Base-by-base conservation (phyloP, 2,113 vertebrate genomes). In the Epinephelus cyanopodus region DNA sequence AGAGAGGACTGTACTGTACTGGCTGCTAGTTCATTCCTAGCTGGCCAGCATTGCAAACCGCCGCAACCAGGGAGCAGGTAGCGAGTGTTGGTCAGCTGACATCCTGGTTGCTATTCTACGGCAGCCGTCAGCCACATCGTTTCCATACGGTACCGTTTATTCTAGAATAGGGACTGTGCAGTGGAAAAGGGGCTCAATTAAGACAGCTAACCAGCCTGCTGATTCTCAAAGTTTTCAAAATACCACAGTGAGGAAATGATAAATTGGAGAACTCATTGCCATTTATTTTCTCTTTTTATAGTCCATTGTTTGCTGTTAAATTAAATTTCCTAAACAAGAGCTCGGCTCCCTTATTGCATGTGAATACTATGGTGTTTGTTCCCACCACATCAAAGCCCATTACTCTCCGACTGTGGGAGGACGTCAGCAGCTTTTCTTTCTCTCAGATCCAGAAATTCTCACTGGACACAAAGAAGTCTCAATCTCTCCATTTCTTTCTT, bases 401-500 rank as follows among this genome's bases (percentile, higher is more conserved):
- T 53, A 71, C 78, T 29, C 21, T 71, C 67, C 58, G 42, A 57
- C 42, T 75, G 63, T 56, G 71, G 63, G 18, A 66, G 75, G 81
- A 56, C 37, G 48, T 67, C 42, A 58, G 61, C 47, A 60, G 56
- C 50, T 71, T 84, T 61, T 63, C 69, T 52, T 19, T 81, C 74
- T 57, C 69, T 80, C 74, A 9, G 9, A 75, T 79, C 53, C 86
- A 75, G 29, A 57, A 67, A 67, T 67, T 71, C 66, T 82, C 70
- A 60, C 42, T 45, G 71, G 60, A 72, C 53, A 79, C 86, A 90
- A 85, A 92, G 66, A 71, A 19, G 73, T 52, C 72, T 80, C 70
- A 39, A 63, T 87, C 72, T 70, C 52, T 74, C 47, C 0, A 8
- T 73, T 52, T 65, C 39, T 65, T 23, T 19, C 45, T 25, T 12